Evolutionary conservation across 1,140 invertebrate species (phyloP), one percentile per base, ranked within the genome.

Genomic region (Carposina sasakii): DNA sequence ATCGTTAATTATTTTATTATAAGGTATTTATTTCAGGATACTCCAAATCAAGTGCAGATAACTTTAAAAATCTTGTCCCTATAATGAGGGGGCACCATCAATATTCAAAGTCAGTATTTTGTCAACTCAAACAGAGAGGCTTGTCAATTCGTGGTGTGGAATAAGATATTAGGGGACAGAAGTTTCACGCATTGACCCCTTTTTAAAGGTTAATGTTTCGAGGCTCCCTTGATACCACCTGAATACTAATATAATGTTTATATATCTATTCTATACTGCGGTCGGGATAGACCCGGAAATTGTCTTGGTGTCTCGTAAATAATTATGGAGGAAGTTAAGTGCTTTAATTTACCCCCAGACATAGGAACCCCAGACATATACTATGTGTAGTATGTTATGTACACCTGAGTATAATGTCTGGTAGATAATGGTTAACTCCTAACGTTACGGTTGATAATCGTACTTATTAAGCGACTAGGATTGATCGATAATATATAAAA

Each of bases 191-290:
- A 69, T 71, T 76, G 74, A 75, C 71, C 76, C 75, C 76, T 82
- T 79, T 79, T 81, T 74, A 82, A 78, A 78, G 78, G 78, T 81
- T 79, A 78, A 81, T 76, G 68, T 67, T 65, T 68, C 50, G 53
- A 57, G 61, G 57, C 61, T 60, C 58, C 57, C 66, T 48, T 53
- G 31, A 48, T 64, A 59, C 63, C 63, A 76, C 72, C 69, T 71
- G 76, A 68, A 81, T 77, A 76, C 72, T 76, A 76, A 78, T 71
- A 71, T 61, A 44, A 55, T 67, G 62, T 71, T 68, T 65, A 61
- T 13, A 33, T 4, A 5, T 33, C 31, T 33, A 4, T 13, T 26
- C 5, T 6, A 5, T 26, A 26, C 24, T 26, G 5, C 5, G 12
- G 12, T 26, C 5, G 24, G 5, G 24, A 6, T 26, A 6, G 24